Evolutionary conservation across 2,113 vertebrate genomes (phyloP).

Genomic region (Aptenodytes patagonicus): DNA sequence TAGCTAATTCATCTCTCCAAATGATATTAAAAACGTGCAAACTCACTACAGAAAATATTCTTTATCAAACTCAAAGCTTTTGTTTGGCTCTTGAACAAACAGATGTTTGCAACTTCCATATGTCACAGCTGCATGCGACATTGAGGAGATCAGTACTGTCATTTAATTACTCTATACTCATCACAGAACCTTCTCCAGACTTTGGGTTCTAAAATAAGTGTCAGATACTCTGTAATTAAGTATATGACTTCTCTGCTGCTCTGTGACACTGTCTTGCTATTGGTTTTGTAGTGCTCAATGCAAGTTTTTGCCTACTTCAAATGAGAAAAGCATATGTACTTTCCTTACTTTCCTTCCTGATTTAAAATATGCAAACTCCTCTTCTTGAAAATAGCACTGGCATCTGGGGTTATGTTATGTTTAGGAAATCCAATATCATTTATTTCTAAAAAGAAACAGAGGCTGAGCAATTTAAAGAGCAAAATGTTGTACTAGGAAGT

Average conservation of each 20-base stretch:
- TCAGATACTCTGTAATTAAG: constrained; percentile 21
- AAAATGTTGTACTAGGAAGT: neutral
- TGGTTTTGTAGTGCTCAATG: neutral
- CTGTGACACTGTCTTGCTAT: neutral
- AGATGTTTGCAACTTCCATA: neutral
- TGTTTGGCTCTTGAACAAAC: constrained; percentile 4
- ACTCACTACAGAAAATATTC: neutral
- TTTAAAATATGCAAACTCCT: neutral
- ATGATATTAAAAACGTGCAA: constrained; percentile 1
- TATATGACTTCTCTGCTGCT: neutral
- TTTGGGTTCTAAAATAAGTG: neutral
- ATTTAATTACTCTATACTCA: neutral
- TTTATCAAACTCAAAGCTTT: neutral
- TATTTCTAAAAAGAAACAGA: neutral
- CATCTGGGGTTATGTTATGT: neutral
- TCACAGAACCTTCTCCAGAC: neutral
- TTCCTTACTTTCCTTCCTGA: neutral
- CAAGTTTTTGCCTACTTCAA: neutral
- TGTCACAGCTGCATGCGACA: neutral
- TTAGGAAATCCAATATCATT: neutral
- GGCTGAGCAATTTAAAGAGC: neutral
- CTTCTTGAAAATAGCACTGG: neutral
- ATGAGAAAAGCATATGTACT: neutral
- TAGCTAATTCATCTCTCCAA: neutral
- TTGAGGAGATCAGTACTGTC: constrained; percentile 17